A percentile compares a stretch with the other conserved stretches of the same genome.
Evolutionary conservation across 2,888 invertebrate genomes (phyloP).

Genomic region (Neuroscelio doddi): DNA sequence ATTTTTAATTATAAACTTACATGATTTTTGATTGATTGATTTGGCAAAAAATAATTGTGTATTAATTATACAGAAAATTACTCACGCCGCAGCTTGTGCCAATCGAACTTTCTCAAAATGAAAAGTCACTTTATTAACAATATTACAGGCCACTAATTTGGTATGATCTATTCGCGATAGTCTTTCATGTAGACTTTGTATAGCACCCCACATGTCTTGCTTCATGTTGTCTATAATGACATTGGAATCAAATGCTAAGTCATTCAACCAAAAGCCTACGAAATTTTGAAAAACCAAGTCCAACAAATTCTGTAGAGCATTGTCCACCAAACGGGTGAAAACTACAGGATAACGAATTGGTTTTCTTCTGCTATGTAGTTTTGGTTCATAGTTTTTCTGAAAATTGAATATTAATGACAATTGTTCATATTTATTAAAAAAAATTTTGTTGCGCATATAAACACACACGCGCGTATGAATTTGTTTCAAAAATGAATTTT

Average conservation of each 20-base stretch:
- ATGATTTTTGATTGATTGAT: too few species aligned
- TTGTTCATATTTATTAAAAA: too few species aligned
- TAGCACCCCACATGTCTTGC: constrained; percentile 87
- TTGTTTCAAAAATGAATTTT: constrained; percentile 8
- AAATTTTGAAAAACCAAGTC: constrained; percentile 87
- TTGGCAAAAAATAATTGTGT: too few species aligned
- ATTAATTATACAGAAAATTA: too few species aligned
- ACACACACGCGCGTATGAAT: too few species aligned
- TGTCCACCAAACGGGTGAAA: constrained; percentile 88
- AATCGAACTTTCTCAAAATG: constrained; percentile 90
- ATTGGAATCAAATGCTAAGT: constrained; percentile 80
- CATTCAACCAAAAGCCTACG: constrained; percentile 83
- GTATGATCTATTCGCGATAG: constrained; percentile 85
- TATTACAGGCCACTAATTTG: constrained; percentile 86
- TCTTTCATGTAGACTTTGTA: constrained; percentile 83
- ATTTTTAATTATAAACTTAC: too few species aligned
- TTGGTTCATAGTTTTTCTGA: constrained; percentile 65
- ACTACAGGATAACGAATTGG: constrained; percentile 81
- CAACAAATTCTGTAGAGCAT: constrained; percentile 86
- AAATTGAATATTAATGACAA: constrained; percentile 2
- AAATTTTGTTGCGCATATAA: too few species aligned
- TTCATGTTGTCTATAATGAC: constrained; percentile 79
- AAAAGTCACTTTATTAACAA: constrained; percentile 85
- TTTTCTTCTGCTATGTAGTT: constrained; percentile 67
- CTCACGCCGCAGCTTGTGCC: constrained; percentile 84